Evolutionary conservation across 2,113 vertebrate species (phyloP).

Genomic region (Suncus etruscus): DNA sequence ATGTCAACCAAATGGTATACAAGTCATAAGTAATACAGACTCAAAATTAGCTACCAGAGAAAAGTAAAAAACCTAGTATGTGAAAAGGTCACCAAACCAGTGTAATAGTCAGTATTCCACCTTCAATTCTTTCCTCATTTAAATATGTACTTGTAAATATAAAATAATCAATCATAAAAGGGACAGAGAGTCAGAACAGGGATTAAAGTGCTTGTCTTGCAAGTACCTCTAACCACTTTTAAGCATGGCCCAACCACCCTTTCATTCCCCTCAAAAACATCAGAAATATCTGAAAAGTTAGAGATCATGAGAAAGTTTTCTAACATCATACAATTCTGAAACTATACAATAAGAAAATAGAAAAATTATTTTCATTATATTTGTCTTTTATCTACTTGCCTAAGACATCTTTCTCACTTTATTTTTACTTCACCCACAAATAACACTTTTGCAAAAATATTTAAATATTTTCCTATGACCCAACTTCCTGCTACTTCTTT

Average conservation of each 20-base stretch:
- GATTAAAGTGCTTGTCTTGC: too few relatives aligned
- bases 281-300: neutral
- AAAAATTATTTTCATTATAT: slow-evolving; percentile 17
- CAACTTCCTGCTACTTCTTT: slow-evolving; percentile 19
- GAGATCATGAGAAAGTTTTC: neutral
- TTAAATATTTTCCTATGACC: neutral
- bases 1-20: neutral
- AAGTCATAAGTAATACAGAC: neutral
- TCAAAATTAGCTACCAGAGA: slow-evolving; percentile 37
- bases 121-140: neutral
- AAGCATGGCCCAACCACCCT: too few relatives aligned
- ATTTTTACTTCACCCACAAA: slow-evolving; percentile 19
- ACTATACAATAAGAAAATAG: neutral
- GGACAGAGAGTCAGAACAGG: too few relatives aligned
- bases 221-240: too few relatives aligned
- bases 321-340: slow-evolving; percentile 16
- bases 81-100: neutral
- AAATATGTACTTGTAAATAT: neutral
- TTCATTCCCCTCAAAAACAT: neutral
- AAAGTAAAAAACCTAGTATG: neutral
- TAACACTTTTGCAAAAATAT: neutral
- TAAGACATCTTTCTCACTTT: neutral
- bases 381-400: neutral
- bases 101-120: neutral
- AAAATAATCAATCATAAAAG: neutral